Evolutionary conservation across 2,797 vertebrate genomes (phyloP), one percentile per base, ranked within the genome.

Genomic region (Spheniscus humboldti): DNA sequence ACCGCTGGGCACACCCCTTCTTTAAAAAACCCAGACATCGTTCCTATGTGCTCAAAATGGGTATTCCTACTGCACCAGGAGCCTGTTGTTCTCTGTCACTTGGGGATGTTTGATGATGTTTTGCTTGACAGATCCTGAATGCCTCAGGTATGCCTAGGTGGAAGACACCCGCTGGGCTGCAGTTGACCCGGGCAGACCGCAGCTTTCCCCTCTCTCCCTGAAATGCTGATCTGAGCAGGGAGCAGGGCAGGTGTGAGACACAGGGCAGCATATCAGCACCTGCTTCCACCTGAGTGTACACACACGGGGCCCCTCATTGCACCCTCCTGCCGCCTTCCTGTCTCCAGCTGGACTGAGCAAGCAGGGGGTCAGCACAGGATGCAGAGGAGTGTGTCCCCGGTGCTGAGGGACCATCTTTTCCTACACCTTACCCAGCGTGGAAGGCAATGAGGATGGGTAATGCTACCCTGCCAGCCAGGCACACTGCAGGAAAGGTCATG

Each of bases 351-450:
- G 45, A 69, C 53, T 43, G 62, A 84, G 33, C 24, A 81, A 88
- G 66, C 64, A 75, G 25, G 2, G 18, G 2, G 8, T 31, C 48
- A 52, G 83, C 33, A 81, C 24, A 68, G 28, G 31, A 9, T 88
- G 72, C n/a, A 72, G 52, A 80, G 27, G 11, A 78, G 3, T 0
- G 0, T 7, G 2, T 56, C 6, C 35, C 19, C 0, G 0, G 3
- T 57, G 37, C 22, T 28, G 31, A 79, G 33, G 24, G 7, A 75
- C 39, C 19, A 15, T n/a, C 52, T 68, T 72, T 76, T 87, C 43
- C 52, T 50, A 22, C 0, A 0, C 25, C n/a, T 82, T n/a, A 74
- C 4, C 35, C 67, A 50, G 10, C 5, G 1, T n/a, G n/a, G 25
- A 60, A 66, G 53, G 27, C 62, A 76, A 15, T 1, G 5, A 72